A percentile compares a stretch with the other conserved stretches of the same genome.
phyloP scores from a whole-genome alignment of 2,888 invertebrate species.

The Stenodera caucasica region DNA sequence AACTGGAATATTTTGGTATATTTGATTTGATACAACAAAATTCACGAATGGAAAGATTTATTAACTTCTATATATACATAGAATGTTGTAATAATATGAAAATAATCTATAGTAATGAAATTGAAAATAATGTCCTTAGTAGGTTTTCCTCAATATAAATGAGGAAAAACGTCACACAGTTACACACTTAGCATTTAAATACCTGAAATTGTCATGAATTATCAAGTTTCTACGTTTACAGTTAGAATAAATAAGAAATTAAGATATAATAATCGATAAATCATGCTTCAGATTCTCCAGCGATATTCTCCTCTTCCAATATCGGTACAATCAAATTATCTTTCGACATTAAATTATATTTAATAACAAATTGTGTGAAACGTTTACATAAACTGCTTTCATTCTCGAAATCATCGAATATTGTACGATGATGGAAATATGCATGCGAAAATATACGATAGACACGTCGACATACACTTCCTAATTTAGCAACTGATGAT shows the following conservation, averaged over 20 bases:
- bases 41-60: too few species aligned
- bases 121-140: not conserved
- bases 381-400: slow-evolving; percentile 93
- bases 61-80: too few species aligned
- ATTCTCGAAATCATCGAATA: slow-evolving; percentile 98
- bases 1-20: too few species aligned
- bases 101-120: not conserved
- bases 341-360: slow-evolving; percentile 97
- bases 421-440: slow-evolving; percentile 94
- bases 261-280: not conserved
- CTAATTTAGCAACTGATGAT: slow-evolving; percentile 96
- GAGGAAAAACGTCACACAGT: not conserved
- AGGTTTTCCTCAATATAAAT: not conserved
- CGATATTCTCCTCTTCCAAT: slow-evolving; percentile 73
- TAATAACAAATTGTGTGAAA: slow-evolving; percentile 97
- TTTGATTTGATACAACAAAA: too few species aligned
- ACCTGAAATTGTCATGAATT: not conserved
- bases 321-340: slow-evolving; percentile 99
- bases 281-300: slow-evolving; percentile 59
- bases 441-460: slow-evolving; percentile 99
- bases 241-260: not conserved
- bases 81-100: not conserved
- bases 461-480: slow-evolving; percentile 97
- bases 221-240: not conserved
- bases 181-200: not conserved